Conservation (phyloP, 2,888 invertebrate genomes). For the Nineta flava region DNA sequence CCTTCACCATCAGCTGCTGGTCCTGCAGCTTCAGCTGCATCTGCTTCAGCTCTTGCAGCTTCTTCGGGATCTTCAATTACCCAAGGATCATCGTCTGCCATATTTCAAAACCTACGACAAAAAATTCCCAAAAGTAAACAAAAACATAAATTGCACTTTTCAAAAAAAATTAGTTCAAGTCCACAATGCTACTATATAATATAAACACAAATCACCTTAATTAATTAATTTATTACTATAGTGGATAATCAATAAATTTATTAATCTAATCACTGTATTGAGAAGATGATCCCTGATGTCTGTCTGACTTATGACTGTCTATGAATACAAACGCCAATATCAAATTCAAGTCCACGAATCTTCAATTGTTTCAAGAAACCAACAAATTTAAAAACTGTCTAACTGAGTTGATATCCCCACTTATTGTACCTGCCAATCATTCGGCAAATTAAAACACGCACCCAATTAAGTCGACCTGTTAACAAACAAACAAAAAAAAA, state of each 20-base stretch:
- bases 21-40: slow-evolving; percentile 20
- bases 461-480: background rate
- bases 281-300: too few species aligned
- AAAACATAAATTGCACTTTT: too few species aligned
- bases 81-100: slow-evolving; percentile 37
- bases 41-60: slow-evolving; percentile 30
- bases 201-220: slow-evolving; percentile 8
- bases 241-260: too few species aligned
- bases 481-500: too few species aligned
- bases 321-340: background rate
- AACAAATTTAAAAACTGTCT: slow-evolving; percentile 6
- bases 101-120: slow-evolving; percentile 11
- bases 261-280: too few species aligned
- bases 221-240: background rate
- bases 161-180: background rate
- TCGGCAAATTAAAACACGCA: background rate
- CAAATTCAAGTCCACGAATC: slow-evolving; percentile 1
- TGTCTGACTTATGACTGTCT: too few species aligned
- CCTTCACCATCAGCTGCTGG: slow-evolving; percentile 20
- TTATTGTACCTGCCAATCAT: slow-evolving; percentile 6
- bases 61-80: slow-evolving; percentile 31
- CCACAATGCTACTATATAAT: background rate
- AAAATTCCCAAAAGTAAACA: too few species aligned
- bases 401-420: background rate
- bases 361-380: background rate